phyloP scores from a whole-genome alignment of 1,140 invertebrate genomes.

The Oreohelix idahoensis region DNA sequence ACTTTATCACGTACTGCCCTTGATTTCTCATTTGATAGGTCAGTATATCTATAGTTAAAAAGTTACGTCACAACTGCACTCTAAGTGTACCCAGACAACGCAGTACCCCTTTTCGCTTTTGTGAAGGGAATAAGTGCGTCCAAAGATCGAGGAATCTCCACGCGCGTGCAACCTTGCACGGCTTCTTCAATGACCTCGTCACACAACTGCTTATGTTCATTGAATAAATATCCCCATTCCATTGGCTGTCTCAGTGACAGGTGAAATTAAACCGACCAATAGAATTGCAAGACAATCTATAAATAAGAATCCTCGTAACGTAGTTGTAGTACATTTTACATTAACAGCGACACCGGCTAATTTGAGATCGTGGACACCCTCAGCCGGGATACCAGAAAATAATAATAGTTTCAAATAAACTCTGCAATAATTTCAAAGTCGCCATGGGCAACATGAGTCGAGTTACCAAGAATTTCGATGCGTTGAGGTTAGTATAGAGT shows the following conservation, averaged over 20 bases:
- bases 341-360: not conserved
- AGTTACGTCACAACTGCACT: no score
- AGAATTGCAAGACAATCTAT: not conserved
- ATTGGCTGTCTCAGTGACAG: constrained; percentile 6
- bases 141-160: not conserved
- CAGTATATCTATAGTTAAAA: no score
- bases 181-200: not conserved
- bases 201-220: no score
- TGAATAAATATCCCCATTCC: not conserved
- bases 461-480: constrained; percentile 11
- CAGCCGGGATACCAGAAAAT: not conserved
- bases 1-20: no score
- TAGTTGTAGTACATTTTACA: not conserved
- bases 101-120: no score
- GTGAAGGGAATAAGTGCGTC: no score
- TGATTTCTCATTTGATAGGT: no score
- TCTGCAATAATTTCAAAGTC: not conserved
- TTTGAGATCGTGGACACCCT: not conserved
- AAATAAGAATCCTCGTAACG: not conserved
- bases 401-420: not conserved
- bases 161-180: constrained; percentile 20
- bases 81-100: no score
- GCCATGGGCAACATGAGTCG: not conserved
- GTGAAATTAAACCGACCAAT: not conserved
- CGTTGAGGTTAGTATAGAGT: constrained; percentile 11